Base-by-base conservation (phyloP, 2,797 vertebrate genomes). In the Malurus leucopterus region DNA sequence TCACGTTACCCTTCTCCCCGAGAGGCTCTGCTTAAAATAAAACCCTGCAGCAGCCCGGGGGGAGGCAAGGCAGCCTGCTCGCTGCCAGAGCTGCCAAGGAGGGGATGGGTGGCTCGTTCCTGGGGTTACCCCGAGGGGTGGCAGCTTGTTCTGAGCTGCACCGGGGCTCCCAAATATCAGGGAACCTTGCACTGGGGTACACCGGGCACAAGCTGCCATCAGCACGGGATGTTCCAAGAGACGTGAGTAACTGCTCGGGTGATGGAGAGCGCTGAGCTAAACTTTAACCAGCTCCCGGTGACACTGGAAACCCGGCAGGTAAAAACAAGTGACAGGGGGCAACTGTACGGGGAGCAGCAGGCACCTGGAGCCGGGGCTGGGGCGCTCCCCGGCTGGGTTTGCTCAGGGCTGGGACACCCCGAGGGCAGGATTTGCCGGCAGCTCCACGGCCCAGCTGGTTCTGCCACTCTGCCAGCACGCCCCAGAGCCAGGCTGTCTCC, bases 21-120 rank as follows among this genome's bases (percentile, higher is more conserved):
- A 71, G 88, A 84, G 68, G 84, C 41, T 86, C 34, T 12, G 72
- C 88, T 91, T 69, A 89, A 89, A 93, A 93, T 89, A 93, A 88
- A 85, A 73, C 24, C 73, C 67, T 23, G 36, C 41, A 16, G 79
- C 75, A 86, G 69, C 84, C 79, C 1, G 7, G 3, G 55, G 62
- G 84, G 24, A 64, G 63, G 70, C 72, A 77, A 64, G 63, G 70
- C 72, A 77, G 85, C 40, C 77, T 36, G 83, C 78, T 74, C 1
- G 3, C 72, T 86, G 88, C 75, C 16, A 1, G 51, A 77, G 57
- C 77, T 2, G 59, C 69, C 77, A 78, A 54, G 14, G 49, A 73
- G 14, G 23, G 32, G 77, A 49, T 6, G 57, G 46, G 55, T 15
- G 64, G n/a, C 38, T 84, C 53, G 24, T 57, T 91, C 75, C 13